These are phyloP conservation scores for Pseudochirops cupreus DNA, from an alignment of 2,797 vertebrate genomes.

Conservation along the genomic window DNA sequence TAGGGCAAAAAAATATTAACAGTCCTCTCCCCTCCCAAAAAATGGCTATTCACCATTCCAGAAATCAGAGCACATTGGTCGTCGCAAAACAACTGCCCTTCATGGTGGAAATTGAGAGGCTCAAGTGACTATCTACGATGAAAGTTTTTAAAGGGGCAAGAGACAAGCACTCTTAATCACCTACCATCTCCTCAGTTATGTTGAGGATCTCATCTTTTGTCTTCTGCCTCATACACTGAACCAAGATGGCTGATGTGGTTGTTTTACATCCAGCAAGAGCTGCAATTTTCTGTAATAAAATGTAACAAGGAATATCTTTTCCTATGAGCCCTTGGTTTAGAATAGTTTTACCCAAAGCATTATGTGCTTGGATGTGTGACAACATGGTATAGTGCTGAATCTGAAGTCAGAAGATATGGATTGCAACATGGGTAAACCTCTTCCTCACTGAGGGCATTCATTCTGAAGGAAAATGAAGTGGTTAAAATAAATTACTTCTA, in stretches of 20 bases:
- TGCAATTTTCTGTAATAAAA: background rate
- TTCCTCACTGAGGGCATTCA: background rate
- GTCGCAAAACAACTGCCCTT: fast-evolving
- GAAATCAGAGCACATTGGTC: background rate
- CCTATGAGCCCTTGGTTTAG: background rate
- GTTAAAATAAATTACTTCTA: background rate
- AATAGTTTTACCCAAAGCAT: background rate
- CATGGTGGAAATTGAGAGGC: background rate
- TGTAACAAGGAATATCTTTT: background rate
- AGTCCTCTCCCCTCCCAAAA: background rate
- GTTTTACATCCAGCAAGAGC: background rate
- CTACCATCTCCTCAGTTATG: background rate
- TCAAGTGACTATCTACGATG: background rate
- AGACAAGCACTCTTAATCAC: background rate
- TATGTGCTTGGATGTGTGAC: background rate
- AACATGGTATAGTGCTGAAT: background rate
- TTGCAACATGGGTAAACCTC: background rate
- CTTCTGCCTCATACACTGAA: background rate
- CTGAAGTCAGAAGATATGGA: background rate
- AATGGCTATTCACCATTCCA: background rate
- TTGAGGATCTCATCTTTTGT: background rate
- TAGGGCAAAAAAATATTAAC: background rate
- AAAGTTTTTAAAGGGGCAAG: background rate
- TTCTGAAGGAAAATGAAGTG: background rate
- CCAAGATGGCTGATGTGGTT: background rate